A percentile compares a stretch with the other conserved stretches of the same genome.
These are phyloP conservation scores for Taxidea taxus DNA, from an alignment of 2,113 vertebrate species.

Conservation along the genomic window DNA sequence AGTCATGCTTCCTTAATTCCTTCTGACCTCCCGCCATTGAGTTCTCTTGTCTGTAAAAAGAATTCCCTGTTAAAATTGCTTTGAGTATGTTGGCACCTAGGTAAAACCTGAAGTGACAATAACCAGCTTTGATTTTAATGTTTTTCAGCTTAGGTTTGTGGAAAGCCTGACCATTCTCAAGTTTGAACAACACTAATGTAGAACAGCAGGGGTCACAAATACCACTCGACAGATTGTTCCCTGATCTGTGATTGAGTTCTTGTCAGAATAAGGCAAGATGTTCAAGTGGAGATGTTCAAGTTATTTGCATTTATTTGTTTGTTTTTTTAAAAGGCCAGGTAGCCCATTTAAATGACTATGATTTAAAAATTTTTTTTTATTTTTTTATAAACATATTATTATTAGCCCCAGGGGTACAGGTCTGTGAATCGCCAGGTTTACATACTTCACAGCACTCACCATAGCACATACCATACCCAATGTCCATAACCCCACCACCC, in stretches of 20 bases:
- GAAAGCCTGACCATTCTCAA: not conserved
- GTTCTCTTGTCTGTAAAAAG: not conserved
- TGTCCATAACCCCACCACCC: too few relatives aligned
- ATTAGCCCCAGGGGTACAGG: too few relatives aligned
- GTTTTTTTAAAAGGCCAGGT: not conserved
- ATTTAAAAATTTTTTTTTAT: too few relatives aligned
- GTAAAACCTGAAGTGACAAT: not conserved
- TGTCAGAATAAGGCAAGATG: not conserved
- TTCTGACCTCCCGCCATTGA: not conserved
- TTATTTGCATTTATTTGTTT: not conserved
- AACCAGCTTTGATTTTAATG: not conserved
- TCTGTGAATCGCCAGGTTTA: too few relatives aligned
- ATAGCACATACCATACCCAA: too few relatives aligned
- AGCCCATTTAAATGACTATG: not conserved
- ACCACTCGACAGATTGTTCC: not conserved
- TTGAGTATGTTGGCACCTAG: not conserved
- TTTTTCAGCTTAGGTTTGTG: not conserved
- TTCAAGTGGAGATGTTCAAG: not conserved
- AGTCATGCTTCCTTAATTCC: not conserved
- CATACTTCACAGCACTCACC: too few relatives aligned
- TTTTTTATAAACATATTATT: too few relatives aligned
- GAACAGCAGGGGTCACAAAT: not conserved
- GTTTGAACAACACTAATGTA: not conserved
- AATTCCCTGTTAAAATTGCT: not conserved
- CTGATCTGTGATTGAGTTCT: not conserved